Evolutionary conservation across 2,797 vertebrate species (phyloP).

Genomic region (Pogonophryne albipinna): DNA sequence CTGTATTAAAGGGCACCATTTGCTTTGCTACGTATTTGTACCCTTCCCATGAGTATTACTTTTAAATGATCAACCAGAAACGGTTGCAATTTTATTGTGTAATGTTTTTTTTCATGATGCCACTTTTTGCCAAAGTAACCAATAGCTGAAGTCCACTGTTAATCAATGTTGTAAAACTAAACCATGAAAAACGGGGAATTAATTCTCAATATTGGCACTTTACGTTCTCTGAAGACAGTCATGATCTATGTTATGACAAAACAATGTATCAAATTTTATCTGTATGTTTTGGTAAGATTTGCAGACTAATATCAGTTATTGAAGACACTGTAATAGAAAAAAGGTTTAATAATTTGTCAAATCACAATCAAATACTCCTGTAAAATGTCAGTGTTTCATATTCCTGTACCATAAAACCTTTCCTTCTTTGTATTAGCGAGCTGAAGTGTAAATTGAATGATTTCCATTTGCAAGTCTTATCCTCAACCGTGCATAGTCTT

Average conservation of each 20-base stretch:
- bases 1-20: background rate
- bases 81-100: background rate
- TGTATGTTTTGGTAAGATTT: slow-evolving; percentile 45
- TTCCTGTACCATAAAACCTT: slow-evolving; percentile 33
- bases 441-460: slow-evolving; percentile 20
- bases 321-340: slow-evolving; percentile 11
- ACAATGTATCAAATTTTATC: slow-evolving; percentile 20
- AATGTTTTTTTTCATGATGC: background rate
- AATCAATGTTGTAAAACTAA: slow-evolving; percentile 23
- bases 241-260: slow-evolving; percentile 32
- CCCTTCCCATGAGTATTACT: background rate
- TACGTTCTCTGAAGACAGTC: slow-evolving; percentile 3
- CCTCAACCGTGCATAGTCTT: slow-evolving; percentile 41
- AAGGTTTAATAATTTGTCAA: slow-evolving; percentile 16
- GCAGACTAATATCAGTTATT: slow-evolving; percentile 2
- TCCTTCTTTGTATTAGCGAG: slow-evolving; percentile 12
- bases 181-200: background rate
- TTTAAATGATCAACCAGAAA: background rate
- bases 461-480: slow-evolving; percentile 23
- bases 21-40: background rate
- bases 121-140: background rate
- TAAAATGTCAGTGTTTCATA: slow-evolving; percentile 44
- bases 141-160: slow-evolving; percentile 8
- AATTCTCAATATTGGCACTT: slow-evolving; percentile 4
- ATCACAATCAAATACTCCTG: slow-evolving; percentile 24